Evolutionary conservation across 2,113 vertebrate species (phyloP), one percentile per base, ranked within the genome.

Genomic region (Daubentonia madagascariensis): DNA sequence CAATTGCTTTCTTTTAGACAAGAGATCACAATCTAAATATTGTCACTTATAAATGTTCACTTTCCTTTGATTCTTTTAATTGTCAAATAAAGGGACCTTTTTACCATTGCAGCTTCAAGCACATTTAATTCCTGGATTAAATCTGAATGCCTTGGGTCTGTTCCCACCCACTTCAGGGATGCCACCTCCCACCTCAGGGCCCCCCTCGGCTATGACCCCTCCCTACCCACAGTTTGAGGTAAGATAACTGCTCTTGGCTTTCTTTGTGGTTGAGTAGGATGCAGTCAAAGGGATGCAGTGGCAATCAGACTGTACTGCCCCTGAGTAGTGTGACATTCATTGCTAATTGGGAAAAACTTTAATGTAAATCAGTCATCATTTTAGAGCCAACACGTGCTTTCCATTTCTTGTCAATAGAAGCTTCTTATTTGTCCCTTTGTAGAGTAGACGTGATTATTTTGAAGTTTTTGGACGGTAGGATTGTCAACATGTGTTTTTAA

Each of bases 81-180:
- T 96, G 50, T 97, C 97, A 97, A 93, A 97, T 83, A 98, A 95
- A 98, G 84, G 48, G 59, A 84, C 40, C 40, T 87, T 97, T 98
- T 95, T 98, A 59, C 88, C 52, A 67, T 97, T 99, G n/a, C 99
- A 99, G 99, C 99, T 99, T 98, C 99, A 99, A 99, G 99, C 99
- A 97, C 99, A 99, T 99, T 99, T 99, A 98, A 99, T 99, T 98
- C 99, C 99, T 97, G 99, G 99, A 96, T 99, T 99, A 98, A 99
- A 99, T 99, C 99, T 99, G 97, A 99, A 99, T 91, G 99, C 99
- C 85, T 98, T 99, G 98, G 99, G 99, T 96, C 98, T 99, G 87
- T 99, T 99, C 98, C 99, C 99, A 73, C 99, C 99, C 79, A 99
- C 99, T 80, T 99, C 99, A 96, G 99, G 99, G 95, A 99, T 99